A percentile compares a stretch with the other conserved stretches of the same genome.
These are phyloP conservation scores for Hyperoodon ampullatus DNA, from an alignment of 2,113 vertebrate species.

Conservation along the genomic window DNA sequence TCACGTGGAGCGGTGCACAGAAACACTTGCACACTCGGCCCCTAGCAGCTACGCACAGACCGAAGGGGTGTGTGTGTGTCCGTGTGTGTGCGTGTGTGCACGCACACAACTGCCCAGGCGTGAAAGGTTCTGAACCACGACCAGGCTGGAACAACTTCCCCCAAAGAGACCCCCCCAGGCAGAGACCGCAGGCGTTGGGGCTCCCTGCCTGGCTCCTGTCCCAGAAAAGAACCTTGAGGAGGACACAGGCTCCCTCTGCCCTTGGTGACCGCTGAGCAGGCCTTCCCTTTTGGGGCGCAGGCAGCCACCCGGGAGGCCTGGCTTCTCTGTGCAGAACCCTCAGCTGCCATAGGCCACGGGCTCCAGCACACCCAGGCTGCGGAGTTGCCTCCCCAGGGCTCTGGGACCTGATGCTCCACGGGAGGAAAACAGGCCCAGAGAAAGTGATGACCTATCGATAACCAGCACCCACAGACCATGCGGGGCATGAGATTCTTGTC, in stretches of 20 bases:
- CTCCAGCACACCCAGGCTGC: not conserved
- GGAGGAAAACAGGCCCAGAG: not conserved
- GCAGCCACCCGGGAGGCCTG: not conserved
- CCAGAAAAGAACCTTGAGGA: not conserved
- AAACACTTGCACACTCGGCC: no score
- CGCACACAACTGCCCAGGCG: not conserved
- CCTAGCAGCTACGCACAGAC: not conserved
- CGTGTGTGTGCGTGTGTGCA: not conserved
- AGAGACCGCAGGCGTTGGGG: not conserved
- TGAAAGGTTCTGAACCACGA: not conserved
- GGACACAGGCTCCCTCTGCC: not conserved
- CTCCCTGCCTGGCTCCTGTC: not conserved
- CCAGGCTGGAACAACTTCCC: not conserved
- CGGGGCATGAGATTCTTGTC: not conserved
- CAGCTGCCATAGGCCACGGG: not conserved
- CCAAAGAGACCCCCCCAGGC: constrained; percentile 25
- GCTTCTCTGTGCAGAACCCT: not conserved
- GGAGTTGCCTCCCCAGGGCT: not conserved
- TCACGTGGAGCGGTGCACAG: not conserved
- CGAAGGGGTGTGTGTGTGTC: not conserved
- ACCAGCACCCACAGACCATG: rapidly evolving
- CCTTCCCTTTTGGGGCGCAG: not conserved
- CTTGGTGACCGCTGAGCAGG: not conserved
- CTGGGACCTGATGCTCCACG: not conserved
- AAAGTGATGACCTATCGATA: rapidly evolving